Percentiles rank a stretch among this genome's conserved stretches.
Conservation (phyloP, 37 sponge, comb jelly and placozoan genomes). For the Beroe forskalii region DNA sequence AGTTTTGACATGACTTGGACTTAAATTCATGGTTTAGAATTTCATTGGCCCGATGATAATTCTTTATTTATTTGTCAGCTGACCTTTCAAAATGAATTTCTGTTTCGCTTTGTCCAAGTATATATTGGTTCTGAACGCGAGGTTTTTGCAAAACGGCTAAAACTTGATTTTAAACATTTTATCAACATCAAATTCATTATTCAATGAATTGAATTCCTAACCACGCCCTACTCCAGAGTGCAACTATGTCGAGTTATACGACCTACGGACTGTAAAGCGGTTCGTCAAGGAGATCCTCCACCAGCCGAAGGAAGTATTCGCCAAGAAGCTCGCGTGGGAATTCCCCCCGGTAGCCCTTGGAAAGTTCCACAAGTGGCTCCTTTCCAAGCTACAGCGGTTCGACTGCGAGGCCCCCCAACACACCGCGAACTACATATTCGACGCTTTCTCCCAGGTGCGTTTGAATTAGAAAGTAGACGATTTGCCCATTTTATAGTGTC, state of each 20-base stretch:
- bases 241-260: conserved; percentile 35
- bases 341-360: conserved; percentile 52
- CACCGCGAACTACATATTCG: conserved; percentile 21
- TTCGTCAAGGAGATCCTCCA: conserved; percentile 49
- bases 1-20: not conserved
- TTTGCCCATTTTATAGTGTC: too few species aligned
- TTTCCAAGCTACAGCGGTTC: conserved; percentile 8
- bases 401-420: conserved; percentile 40
- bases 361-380: conserved; percentile 59
- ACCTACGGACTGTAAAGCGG: conserved; percentile 42
- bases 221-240: not conserved
- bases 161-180: too few species aligned
- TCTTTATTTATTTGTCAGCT: not conserved
- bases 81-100: not conserved
- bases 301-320: conserved; percentile 58
- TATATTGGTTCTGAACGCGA: too few species aligned
- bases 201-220: not conserved
- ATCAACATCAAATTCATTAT: too few species aligned
- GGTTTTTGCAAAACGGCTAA: too few species aligned
- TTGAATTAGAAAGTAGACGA: too few species aligned
- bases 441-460: conserved; percentile 61
- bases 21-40: not conserved
- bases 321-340: conserved; percentile 56
- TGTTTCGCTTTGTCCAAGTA: not conserved
- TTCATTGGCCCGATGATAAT: not conserved